Evolutionary conservation across 2,888 invertebrate genomes (phyloP), one percentile per base, ranked within the genome.

Genomic region (Lutraria lutraria): DNA sequence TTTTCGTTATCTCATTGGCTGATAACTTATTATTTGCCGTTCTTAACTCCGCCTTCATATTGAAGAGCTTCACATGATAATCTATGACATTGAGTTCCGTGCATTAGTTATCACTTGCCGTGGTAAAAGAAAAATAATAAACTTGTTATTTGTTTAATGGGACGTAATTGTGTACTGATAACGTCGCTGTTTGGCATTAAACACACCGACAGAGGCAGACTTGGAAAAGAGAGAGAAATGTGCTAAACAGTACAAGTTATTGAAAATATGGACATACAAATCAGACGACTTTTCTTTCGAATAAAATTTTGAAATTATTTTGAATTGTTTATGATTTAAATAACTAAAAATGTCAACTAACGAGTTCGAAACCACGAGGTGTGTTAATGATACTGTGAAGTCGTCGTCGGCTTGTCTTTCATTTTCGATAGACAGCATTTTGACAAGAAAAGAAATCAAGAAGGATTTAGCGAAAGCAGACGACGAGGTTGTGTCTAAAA

Each of bases 41-140:
- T 34, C 25, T 31, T 63, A n/a, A 43, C 80, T 21, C 83, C 83
- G 53, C 87, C 83, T 83, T 19, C 63, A 25, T 63, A 31, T 31
- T 72, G 25, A 76, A 83, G 76, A 34, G 60, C n/a, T 76, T n/a
- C 60, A 80, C 79, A 53, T 76, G 76, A 76, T 54, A 54, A 54
- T 76, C 54, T 68, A 29, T 79, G 43, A 80, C 53, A 21, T 60
- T 21, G 60, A 80, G 76, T 29, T 53, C 21, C 54, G 43, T 60
- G 43, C 85, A 85, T 85, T 85, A 85, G 85, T 85, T 85, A 85
- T 85, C 85, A 85, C 43, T 80, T 15, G 29, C 43, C 80, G 85
- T n/a, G 60, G 79, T 80, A 85, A 80, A 29, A 84, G 43, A 63
- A 84, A 83, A 76, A 53, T 84, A 34, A 84, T 84, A 84, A 81